Evolutionary conservation across 2,888 invertebrate species (phyloP).

Genomic region (Stomorhina lunata): DNA sequence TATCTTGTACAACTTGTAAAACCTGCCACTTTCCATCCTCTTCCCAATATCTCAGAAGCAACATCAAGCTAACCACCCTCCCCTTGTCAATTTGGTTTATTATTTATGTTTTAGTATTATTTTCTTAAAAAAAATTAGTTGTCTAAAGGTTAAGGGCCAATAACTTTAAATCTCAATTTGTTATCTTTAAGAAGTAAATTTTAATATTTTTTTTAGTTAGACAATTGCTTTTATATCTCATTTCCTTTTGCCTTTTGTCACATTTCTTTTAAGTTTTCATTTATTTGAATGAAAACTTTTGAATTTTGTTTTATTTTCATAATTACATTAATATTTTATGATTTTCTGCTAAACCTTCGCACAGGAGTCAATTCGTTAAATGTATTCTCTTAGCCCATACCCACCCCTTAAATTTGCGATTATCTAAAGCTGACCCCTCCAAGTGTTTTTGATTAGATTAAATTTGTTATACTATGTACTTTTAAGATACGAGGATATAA

Average conservation of each 20-base stretch:
- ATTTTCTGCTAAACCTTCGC: slow-evolving; percentile 64
- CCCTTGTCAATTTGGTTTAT: neutral
- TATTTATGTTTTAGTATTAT: slow-evolving; percentile 16
- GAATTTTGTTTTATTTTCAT: slow-evolving; percentile 74
- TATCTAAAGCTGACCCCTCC: slow-evolving; percentile 51
- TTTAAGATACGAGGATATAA: slow-evolving; percentile 18
- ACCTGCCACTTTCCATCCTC: slow-evolving; percentile 34
- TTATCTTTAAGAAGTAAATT: neutral
- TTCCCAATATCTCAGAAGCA: neutral
- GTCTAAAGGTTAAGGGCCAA: neutral
- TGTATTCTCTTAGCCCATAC: slow-evolving; percentile 18
- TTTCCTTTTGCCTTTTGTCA: neutral
- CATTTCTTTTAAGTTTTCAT: neutral
- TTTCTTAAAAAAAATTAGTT: neutral
- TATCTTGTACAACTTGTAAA: too few relatives aligned
- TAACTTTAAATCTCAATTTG: neutral
- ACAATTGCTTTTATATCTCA: too few relatives aligned
- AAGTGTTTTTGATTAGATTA: slow-evolving; percentile 33
- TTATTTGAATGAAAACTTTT: slow-evolving; percentile 27
- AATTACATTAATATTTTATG: slow-evolving; percentile 79
- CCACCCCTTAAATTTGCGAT: slow-evolving; percentile 53
- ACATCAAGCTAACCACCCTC: neutral
- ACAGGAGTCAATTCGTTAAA: slow-evolving; percentile 50
- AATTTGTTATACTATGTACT: slow-evolving; percentile 24
- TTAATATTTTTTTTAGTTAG: slow-evolving; percentile 30